Base-by-base conservation (phyloP, 2,113 vertebrate genomes). In the Talpa occidentalis region DNA sequence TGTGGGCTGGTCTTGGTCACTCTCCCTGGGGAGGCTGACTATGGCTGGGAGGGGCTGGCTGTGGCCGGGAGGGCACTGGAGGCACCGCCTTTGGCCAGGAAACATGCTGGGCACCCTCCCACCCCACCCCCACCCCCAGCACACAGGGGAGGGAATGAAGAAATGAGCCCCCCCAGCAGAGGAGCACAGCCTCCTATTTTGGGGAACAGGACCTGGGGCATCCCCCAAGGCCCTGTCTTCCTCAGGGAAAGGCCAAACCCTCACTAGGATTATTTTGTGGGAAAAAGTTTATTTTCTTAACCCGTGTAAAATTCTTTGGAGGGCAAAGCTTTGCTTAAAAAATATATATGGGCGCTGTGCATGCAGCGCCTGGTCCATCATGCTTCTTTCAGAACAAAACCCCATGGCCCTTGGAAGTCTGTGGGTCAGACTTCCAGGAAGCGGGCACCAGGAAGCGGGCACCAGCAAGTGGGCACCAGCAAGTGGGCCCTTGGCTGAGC, bases 101-200 rank as follows among this genome's bases (percentile, higher is more conserved):
- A 30, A n/a, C 0, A 1, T 10, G 11, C n/a, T 3, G 5, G 37
- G 32, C 4, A 1, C 35, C 59, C 35, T n/a, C n/a, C n/a, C n/a
- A n/a, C n/a, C 5, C 6, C 40, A 16, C 1, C 42, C 32, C 44
- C 32, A 72, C 17, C 0, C 22, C 54, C 15, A 3, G 60, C 28
- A 14, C 35, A 4, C 9, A 16, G 6, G n/a, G n/a, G 35, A 44
- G 59, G 40, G 10, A 44, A 44, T 2, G 47, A 59, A n/a, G 30
- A 6, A 30, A 21, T 4, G 10, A 67, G 60, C 70, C 54, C 49
- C 7, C 0, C 10, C 22, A 10, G 64, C 21, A 10, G 35, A 7
- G 56, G 42, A 47, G 24, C 16, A 10, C 40, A 8, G 32, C n/a
- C 4, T 4, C 56, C 28, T 4, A 6, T 2, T 19, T 32, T 0